These are phyloP conservation scores for Zaprionus lineosus DNA, from an alignment of 2,888 invertebrate species.

Conservation along the genomic window DNA sequence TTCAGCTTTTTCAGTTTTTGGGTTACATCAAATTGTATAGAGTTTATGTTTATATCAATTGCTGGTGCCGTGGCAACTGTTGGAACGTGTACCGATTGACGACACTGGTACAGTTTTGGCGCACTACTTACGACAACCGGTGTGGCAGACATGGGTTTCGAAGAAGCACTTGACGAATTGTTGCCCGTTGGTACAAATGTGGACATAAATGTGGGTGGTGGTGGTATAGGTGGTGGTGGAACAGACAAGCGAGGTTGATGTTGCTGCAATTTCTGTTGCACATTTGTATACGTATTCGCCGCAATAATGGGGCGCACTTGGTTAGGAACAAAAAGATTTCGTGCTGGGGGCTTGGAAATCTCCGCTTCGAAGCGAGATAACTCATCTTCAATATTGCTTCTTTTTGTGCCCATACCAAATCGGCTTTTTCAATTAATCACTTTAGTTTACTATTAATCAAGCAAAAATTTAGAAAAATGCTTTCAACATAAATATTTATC, in stretches of 20 bases:
- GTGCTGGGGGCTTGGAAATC: conserved; percentile 85
- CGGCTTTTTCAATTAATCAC: background rate
- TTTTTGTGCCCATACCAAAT: conserved; percentile 79
- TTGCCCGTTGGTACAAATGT: conserved; percentile 81
- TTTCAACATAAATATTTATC: too few relatives aligned
- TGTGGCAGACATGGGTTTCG: conserved; percentile 62
- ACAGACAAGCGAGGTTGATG: conserved; percentile 79
- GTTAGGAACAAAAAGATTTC: conserved; percentile 83
- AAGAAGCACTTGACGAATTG: conserved; percentile 26
- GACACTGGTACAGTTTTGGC: conserved; percentile 87
- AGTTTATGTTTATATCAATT: conserved; percentile 84
- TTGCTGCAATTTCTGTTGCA: conserved; percentile 87
- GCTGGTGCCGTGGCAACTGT: conserved; percentile 75
- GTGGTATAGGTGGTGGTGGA: conserved; percentile 81
- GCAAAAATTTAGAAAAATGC: too few relatives aligned
- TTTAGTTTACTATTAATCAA: too few relatives aligned
- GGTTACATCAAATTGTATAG: conserved; percentile 85
- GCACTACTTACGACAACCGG: conserved; percentile 88
- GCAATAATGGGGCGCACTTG: conserved; percentile 87
- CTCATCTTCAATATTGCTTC: conserved; percentile 92
- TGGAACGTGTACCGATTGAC: conserved; percentile 83
- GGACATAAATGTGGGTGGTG: conserved; percentile 82
- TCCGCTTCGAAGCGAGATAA: conserved; percentile 96
- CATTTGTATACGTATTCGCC: conserved; percentile 88
- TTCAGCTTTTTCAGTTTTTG: conserved; percentile 86